Evolutionary conservation across 2,797 vertebrate genomes (phyloP).

Genomic region (Microhierax caerulescens): DNA sequence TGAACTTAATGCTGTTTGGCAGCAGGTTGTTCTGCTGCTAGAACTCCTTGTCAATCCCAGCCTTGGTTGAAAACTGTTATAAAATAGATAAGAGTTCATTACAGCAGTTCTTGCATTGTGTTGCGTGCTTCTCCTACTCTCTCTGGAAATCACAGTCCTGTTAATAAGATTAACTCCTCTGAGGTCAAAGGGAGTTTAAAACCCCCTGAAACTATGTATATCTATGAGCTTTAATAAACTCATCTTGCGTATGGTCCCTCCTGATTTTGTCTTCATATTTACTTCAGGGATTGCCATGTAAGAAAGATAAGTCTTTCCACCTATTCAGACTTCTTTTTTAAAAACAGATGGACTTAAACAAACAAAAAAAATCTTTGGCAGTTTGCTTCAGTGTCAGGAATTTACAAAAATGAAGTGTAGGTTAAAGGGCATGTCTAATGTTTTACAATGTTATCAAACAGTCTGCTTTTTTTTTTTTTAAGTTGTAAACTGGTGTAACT

Average conservation of each 20-base stretch:
- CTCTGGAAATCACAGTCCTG: neutral
- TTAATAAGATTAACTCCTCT: neutral
- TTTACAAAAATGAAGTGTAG: neutral
- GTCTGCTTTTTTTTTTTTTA: neutral
- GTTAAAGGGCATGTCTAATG: neutral
- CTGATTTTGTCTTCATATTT: neutral
- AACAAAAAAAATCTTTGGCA: neutral
- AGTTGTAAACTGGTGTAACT: neutral
- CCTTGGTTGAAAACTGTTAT: neutral
- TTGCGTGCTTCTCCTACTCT: neutral
- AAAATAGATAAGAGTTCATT: neutral
- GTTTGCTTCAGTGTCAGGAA: neutral
- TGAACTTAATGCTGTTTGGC: neutral
- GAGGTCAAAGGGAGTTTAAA: neutral
- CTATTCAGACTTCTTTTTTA: neutral
- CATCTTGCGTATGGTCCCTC: accelerated
- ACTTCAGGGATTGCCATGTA: neutral
- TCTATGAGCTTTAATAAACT: neutral
- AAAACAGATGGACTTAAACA: neutral
- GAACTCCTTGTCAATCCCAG: neutral
- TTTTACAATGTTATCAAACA: neutral
- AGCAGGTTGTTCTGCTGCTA: neutral
- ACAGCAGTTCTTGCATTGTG: neutral
- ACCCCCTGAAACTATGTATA: accelerated
- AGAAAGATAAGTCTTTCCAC: neutral